phyloP scores from a whole-genome alignment of 2,797 vertebrate species.

The Catostomus latipinnis region DNA sequence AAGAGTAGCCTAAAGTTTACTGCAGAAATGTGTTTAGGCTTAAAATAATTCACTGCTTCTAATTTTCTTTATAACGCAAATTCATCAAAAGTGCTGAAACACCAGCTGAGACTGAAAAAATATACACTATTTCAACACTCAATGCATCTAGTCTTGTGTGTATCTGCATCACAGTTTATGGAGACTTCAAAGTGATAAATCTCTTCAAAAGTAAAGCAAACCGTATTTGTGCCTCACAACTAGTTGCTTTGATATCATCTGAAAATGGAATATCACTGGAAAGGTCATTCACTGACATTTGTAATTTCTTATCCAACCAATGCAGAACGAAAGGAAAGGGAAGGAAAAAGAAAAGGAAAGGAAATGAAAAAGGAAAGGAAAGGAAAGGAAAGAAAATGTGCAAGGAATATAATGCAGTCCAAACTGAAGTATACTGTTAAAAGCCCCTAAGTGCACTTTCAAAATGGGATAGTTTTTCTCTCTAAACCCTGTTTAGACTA shows the following conservation, averaged over 20 bases:
- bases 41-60: conserved; percentile 5
- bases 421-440: conserved; percentile 41
- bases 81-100: conserved; percentile 4
- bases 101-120: conserved; percentile 20
- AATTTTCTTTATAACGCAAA: conserved; percentile 1
- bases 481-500: conserved; percentile 5
- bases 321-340: background rate
- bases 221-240: conserved; percentile 7
- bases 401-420: conserved; percentile 9
- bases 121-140: background rate
- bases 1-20: too few relatives aligned
- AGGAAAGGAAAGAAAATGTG: background rate
- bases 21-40: background rate
- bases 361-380: too few relatives aligned
- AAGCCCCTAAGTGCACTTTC: conserved; percentile 24
- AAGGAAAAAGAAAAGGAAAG: too few relatives aligned
- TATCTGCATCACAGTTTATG: background rate
- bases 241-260: conserved; percentile 51
- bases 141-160: background rate
- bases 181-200: background rate
- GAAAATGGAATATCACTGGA: conserved; percentile 55
- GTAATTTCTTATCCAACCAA: conserved; percentile 56
- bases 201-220: conserved; percentile 4
- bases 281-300: conserved; percentile 62
- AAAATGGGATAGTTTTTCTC: conserved; percentile 1